Evolutionary conservation across 2,113 vertebrate species (phyloP), one percentile per base, ranked within the genome.

Genomic region (Numenius arquata): DNA sequence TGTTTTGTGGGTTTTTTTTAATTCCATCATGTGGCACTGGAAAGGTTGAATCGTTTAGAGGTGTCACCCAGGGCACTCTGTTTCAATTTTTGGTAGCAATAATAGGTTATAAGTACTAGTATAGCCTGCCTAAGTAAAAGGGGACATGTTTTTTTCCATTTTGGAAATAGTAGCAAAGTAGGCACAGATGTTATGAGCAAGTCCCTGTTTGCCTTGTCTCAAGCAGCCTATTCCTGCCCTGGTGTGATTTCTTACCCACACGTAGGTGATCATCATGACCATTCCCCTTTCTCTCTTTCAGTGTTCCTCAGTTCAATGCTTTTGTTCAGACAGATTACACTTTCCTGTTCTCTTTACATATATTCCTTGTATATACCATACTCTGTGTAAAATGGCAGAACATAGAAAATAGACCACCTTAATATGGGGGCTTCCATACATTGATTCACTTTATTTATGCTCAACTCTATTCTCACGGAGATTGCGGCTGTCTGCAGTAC

Each of bases 351-450:
- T 63, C 52, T 67, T 67, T 30, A 34, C 15, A 16, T 11, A 14
- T 3, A 36, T 34, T 85, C 9, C 27, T 12, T 29, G 20, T 19
- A 34, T 4, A 52, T 9, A 41, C 21, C 12, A 16, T 27, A 2
- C 0, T 40, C 5, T 53, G 22, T 27, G 9, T 30, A 45, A 76
- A 73, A 76, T 14, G 4, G 9, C 11, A 88, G 30, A 85, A 40
- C 3, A 36, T 2, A 36, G 47, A 36, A 72, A 59, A 93, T 16
- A 52, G 13, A 23, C 9, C 18, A 32, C 5, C 26, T n/a, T 50
- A 52, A 43, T 11, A 10, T 0, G 2, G 9, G 11, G 11, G 8
- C 10, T 62, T 36, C 55, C n/a, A 14, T 34, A 6, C 29, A 7
- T 63, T 22, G 25, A 47, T 56, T 41, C n/a, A 9, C 8, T 52